phyloP scores from a whole-genome alignment of 2,888 invertebrate species.

The Drymonia ruficornis region DNA sequence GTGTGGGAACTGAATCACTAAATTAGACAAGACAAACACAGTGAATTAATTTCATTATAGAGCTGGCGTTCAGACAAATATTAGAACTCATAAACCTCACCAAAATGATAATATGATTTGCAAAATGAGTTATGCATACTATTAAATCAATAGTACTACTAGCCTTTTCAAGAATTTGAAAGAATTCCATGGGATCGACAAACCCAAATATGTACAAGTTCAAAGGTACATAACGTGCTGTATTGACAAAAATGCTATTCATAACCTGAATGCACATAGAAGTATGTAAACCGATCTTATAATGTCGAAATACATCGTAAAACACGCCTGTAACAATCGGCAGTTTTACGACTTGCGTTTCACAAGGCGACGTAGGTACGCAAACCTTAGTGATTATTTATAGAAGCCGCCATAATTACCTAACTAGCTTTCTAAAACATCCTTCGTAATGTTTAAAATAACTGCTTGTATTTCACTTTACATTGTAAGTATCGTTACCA shows the following conservation, averaged over 20 bases:
- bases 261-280: neutral
- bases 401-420: constrained; percentile 12
- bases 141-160: no score
- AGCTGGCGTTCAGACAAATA: no score
- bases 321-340: constrained; percentile 21
- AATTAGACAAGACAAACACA: no score
- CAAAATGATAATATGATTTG: no score
- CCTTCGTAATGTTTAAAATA: constrained; percentile 36
- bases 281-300: constrained; percentile 3
- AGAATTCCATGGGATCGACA: no score
- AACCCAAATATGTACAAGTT: no score
- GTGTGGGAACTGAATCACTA: no score
- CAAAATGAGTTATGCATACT: no score
- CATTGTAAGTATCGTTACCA: constrained; percentile 24
- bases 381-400: constrained; percentile 16
- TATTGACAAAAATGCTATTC: neutral
- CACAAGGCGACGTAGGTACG: constrained; percentile 18
- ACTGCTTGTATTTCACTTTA: constrained; percentile 16
- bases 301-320: constrained; percentile 27
- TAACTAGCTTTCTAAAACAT: constrained; percentile 20
- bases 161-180: no score
- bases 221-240: no score
- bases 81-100: no score
- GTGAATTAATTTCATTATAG: no score
- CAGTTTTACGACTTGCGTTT: constrained; percentile 30